Conservation (phyloP, 2,113 vertebrate species). For the Psettodes erumei region DNA sequence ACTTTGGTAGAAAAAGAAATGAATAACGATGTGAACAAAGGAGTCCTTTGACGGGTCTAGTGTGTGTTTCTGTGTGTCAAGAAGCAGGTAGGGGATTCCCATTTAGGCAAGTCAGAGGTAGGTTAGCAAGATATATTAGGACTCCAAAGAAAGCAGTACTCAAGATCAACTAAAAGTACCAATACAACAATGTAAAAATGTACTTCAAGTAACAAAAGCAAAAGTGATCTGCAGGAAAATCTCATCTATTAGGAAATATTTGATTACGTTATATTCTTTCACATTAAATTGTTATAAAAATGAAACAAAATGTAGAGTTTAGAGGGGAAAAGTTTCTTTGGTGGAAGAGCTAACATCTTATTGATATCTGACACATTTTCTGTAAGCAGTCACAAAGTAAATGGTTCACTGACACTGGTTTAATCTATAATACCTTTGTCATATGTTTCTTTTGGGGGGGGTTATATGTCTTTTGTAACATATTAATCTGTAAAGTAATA, state of each 20-base stretch:
- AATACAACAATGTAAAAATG: neutral
- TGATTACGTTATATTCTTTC: too few relatives aligned
- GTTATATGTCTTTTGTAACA: too few relatives aligned
- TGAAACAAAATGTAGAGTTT: too few relatives aligned
- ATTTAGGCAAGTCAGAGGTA: conserved; percentile 51
- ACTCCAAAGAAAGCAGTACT: conserved; percentile 31
- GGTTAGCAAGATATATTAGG: conserved; percentile 56
- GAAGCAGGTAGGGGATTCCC: conserved; percentile 55
- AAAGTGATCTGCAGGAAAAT: neutral
- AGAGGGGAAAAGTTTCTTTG: neutral
- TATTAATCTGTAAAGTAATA: too few relatives aligned
- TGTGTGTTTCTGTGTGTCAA: conserved; percentile 45
- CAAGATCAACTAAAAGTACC: conserved; percentile 5
- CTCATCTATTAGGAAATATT: too few relatives aligned
- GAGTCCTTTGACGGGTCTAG: conserved; percentile 63
- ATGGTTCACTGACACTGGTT: neutral
- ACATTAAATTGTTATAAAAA: neutral
- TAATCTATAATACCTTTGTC: too few relatives aligned
- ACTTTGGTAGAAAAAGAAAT: conserved; percentile 69
- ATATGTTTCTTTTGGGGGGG: too few relatives aligned
- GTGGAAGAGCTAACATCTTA: neutral
- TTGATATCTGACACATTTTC: neutral
- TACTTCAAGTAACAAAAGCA: neutral
- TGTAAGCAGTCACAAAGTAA: neutral
- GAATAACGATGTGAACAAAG: conserved; percentile 73